Evolutionary conservation across 2,797 vertebrate species (phyloP).

Genomic region (Notolabrus celidotus): DNA sequence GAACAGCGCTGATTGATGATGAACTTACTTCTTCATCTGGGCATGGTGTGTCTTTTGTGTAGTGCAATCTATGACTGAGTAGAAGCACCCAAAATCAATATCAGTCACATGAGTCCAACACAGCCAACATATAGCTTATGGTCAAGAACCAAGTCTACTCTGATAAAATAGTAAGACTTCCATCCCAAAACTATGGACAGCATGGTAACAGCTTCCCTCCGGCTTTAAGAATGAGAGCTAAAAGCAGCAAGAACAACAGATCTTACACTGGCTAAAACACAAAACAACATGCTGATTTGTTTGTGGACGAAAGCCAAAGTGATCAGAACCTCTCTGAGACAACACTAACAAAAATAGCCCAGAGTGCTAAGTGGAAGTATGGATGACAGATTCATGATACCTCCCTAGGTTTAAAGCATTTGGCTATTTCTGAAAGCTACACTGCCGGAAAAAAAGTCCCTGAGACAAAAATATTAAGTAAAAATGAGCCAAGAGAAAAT

Average conservation of each 20-base stretch:
- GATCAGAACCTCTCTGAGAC: slow-evolving; percentile 62
- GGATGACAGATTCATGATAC: slow-evolving; percentile 37
- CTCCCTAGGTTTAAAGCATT: slow-evolving; percentile 46
- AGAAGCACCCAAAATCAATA: not conserved
- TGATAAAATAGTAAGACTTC: no score
- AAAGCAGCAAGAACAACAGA: no score
- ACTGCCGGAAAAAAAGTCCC: slow-evolving; percentile 42
- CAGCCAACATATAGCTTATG: not conserved
- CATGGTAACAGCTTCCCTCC: no score
- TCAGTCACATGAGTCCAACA: slow-evolving; percentile 15
- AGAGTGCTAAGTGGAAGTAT: slow-evolving; percentile 28
- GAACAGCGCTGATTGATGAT: slow-evolving; percentile 26
- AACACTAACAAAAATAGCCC: no score
- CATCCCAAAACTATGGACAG: no score
- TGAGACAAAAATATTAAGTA: not conserved
- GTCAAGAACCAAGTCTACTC: no score
- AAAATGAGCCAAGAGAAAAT: no score
- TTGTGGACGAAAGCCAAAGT: slow-evolving; percentile 55
- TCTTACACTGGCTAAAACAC: no score
- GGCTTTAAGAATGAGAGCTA: no score
- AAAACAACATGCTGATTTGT: slow-evolving; percentile 43
- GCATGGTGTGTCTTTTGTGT: no score
- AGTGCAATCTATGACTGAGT: not conserved
- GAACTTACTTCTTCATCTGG: no score
- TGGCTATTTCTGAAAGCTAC: slow-evolving; percentile 39